Percentiles rank a stretch among this genome's conserved stretches.
Evolutionary conservation across 2,888 invertebrate genomes (phyloP).

Genomic region (Tachina fera): DNA sequence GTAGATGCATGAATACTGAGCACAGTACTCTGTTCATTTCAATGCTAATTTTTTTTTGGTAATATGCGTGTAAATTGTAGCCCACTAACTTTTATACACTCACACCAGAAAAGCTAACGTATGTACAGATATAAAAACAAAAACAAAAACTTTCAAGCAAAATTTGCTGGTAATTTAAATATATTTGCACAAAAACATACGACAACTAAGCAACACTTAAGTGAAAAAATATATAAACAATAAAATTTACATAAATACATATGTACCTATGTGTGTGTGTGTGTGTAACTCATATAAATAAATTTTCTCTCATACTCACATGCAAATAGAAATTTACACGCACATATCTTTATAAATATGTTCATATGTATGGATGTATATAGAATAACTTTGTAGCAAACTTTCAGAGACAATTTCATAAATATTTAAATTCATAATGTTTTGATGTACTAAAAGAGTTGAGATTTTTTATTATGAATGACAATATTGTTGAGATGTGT

Average conservation of each 20-base stretch:
- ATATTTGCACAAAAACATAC: constrained; percentile 56
- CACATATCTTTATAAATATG: too few species aligned
- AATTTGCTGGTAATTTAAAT: constrained; percentile 68
- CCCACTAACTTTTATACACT: constrained; percentile 59
- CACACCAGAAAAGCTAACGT: constrained; percentile 1
- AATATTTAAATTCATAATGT: constrained; percentile 70
- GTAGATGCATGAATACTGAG: not conserved
- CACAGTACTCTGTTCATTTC: constrained; percentile 57
- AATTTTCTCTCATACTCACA: too few species aligned
- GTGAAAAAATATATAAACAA: constrained; percentile 2
- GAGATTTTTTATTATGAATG: constrained; percentile 67
- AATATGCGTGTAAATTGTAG: constrained; percentile 67
- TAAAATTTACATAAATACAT: constrained; percentile 11
- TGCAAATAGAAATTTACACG: not conserved
- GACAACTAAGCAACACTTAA: constrained; percentile 20
- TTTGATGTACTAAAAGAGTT: constrained; percentile 67
- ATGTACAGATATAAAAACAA: constrained; percentile 8
- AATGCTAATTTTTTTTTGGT: constrained; percentile 69
- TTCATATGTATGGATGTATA: not conserved
- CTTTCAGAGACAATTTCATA: constrained; percentile 63
- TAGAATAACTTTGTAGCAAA: constrained; percentile 49
- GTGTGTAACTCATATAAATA: not conserved
- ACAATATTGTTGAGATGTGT: constrained; percentile 32
- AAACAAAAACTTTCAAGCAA: constrained; percentile 59
- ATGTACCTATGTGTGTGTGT: not conserved